phyloP scores from a whole-genome alignment of 2,888 invertebrate species.

The Rhagonycha lutea region DNA sequence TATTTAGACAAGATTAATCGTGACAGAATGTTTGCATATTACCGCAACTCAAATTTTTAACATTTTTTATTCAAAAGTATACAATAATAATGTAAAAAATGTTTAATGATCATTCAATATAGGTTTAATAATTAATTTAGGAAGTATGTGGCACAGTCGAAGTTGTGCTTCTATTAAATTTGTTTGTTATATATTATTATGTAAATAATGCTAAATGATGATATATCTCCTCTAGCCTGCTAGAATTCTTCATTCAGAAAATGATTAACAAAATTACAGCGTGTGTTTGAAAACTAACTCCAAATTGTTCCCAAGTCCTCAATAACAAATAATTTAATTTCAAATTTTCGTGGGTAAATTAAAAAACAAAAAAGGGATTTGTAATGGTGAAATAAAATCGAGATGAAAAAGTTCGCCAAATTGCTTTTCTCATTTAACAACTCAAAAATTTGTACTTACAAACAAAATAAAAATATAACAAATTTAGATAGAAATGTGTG shows the following conservation, averaged over 20 bases:
- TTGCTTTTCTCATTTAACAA: background rate
- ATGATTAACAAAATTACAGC: background rate
- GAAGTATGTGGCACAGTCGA: no score
- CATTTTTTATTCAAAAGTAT: background rate
- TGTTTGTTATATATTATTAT: no score
- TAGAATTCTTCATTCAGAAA: background rate
- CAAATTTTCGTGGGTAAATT: background rate
- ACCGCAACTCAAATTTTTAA: background rate
- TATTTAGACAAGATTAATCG: background rate
- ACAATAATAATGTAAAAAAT: no score
- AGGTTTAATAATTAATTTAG: no score
- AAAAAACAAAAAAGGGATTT: no score
- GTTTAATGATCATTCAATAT: no score
- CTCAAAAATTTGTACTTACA: background rate
- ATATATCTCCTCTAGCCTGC: background rate
- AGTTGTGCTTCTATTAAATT: no score
- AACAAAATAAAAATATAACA: conserved; percentile 16
- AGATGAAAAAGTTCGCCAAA: background rate
- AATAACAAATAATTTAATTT: background rate
- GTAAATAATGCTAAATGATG: no score
- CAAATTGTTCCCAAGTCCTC: background rate
- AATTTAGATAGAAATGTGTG: conserved; percentile 25
- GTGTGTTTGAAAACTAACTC: background rate
- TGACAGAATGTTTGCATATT: background rate
- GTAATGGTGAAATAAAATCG: background rate